Percentiles rank a stretch among this genome's conserved stretches.
Evolutionary conservation across 2,888 invertebrate genomes (phyloP).

Genomic region (Vesta saturnalis): DNA sequence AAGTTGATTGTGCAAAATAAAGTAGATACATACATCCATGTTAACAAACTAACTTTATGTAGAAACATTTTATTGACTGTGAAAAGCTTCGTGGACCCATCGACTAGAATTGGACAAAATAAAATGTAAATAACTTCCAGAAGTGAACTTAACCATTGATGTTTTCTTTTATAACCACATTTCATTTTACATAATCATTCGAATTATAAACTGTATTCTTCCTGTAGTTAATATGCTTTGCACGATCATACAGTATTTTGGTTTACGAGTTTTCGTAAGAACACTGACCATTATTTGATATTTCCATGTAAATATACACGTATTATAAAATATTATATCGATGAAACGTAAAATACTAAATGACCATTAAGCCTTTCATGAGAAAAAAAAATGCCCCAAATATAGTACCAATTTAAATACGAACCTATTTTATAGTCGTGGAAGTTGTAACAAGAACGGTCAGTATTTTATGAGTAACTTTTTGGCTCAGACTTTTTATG

Average conservation of each 20-base stretch:
- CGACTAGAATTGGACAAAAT: background rate
- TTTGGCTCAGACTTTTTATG: constrained; percentile 58
- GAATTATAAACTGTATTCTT: background rate
- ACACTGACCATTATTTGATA: background rate
- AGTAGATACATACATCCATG: too few relatives aligned
- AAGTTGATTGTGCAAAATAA: too few relatives aligned
- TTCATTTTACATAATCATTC: background rate
- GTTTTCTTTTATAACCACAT: background rate
- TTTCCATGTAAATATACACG: background rate
- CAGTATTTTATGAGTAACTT: constrained; percentile 55
- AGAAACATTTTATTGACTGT: constrained; percentile 1
- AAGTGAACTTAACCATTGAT: background rate
- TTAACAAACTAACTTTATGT: too few relatives aligned
- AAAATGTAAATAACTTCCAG: background rate
- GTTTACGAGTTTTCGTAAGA: background rate
- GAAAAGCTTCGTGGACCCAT: constrained; percentile 1
- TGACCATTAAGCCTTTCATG: background rate
- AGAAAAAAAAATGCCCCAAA: background rate
- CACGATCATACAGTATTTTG: background rate
- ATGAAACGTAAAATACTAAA: background rate
- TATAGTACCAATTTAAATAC: constrained; percentile 41
- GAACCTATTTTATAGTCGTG: constrained; percentile 54
- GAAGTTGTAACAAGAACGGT: constrained; percentile 55
- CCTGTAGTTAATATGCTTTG: too few relatives aligned
- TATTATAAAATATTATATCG: too few relatives aligned